Base-by-base conservation (phyloP, 2,888 invertebrate genomes). In the Drosophila tripunctata region DNA sequence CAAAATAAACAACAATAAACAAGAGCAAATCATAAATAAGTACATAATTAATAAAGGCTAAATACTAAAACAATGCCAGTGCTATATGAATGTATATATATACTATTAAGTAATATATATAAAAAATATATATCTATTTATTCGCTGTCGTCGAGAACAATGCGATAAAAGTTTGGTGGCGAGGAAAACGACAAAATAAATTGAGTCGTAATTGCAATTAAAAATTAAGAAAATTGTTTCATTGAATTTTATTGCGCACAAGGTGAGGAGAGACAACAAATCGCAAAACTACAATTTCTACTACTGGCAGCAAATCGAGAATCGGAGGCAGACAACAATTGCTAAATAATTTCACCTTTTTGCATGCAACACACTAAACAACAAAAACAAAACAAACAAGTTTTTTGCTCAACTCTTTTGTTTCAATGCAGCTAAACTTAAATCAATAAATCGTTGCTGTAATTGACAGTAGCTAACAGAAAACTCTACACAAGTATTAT, bases 361-460 rank as follows among this genome's bases (percentile, higher is more conserved):
- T 64, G 81, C 70, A 69, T 77, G 61, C 52, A 43, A 17, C 10
- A 41, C 27, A 27, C 8, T 10, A 27, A 27, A 10, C 15, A 4
- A 27, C 7, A 27, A 27, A 27, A 2, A 8, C 10, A 27, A 27
- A 10, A 27, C 8, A 56, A 64, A 56, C 78, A 71, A 84, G 79
- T 84, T 79, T 74, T 62, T 65, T 71, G 71, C 36, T 58, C 17
- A 68, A 74, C 70, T 84, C 81, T 79, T 78, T 79, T 78, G 67
- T 81, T 84, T 80, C 41, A 57, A 54, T 44, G 44, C 62, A 60
- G 24, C 47, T 43, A 7, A 22, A 22, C 33, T 40, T 14, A 43
- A 43, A 72, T 65, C 69, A 56, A 80, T 70, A 66, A 66, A 70
- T 60, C 43, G 52, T 40, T 12, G 30, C 41, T 56, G 30, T 31